phyloP scores from a whole-genome alignment of 2,113 vertebrate species.

The Sula dactylatra region DNA sequence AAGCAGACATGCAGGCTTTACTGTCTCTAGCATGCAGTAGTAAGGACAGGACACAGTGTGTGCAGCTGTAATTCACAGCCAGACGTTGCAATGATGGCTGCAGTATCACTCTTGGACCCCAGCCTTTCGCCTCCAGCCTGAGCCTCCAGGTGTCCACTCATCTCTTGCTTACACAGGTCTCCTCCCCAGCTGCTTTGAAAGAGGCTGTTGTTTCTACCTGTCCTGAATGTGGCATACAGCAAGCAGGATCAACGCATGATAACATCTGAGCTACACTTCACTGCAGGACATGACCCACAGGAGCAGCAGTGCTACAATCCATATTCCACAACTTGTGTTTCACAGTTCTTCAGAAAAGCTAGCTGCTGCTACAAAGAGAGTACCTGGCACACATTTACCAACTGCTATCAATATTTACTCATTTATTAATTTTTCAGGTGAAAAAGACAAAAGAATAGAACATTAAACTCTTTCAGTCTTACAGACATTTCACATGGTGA shows the following conservation, averaged over 20 bases:
- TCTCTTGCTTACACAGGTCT: background rate
- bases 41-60: background rate
- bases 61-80: background rate
- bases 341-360: background rate
- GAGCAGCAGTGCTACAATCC: background rate
- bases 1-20: background rate
- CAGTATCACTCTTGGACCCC: accelerated
- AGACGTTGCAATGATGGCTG: accelerated
- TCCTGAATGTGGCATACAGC: background rate
- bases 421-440: background rate
- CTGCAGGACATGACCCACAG: background rate
- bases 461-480: background rate
- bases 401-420: background rate
- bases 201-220: background rate
- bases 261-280: background rate
- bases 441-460: background rate
- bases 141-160: background rate
- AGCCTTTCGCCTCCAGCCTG: accelerated
- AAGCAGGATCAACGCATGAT: accelerated
- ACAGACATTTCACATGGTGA: background rate
- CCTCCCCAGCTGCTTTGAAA: background rate
- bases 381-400: background rate
- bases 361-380: background rate
- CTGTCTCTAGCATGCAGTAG: background rate
- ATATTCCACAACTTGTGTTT: background rate